A percentile compares a stretch with the other conserved stretches of the same genome.
Evolutionary conservation across 1,140 invertebrate species (phyloP).

Genomic region (Lineus longissimus): DNA sequence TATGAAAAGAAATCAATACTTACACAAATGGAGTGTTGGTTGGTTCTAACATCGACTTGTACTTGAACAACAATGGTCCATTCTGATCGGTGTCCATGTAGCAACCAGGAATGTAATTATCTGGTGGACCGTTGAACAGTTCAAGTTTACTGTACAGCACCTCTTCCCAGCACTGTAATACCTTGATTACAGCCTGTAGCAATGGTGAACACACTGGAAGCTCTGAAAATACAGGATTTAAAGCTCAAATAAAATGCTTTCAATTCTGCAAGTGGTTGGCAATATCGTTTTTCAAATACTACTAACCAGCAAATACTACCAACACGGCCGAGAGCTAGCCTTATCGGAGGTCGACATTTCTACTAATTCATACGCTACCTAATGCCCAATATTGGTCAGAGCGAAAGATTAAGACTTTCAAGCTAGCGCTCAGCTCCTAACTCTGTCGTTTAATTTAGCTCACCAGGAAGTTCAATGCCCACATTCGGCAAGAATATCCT

Average conservation of each 20-base stretch:
- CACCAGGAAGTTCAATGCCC: slow-evolving; percentile 87
- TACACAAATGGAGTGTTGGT: slow-evolving; percentile 92
- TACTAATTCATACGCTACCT: no score
- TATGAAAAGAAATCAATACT: slow-evolving; percentile 36
- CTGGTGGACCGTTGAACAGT: slow-evolving; percentile 66
- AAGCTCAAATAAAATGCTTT: no score
- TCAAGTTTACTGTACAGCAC: slow-evolving; percentile 75
- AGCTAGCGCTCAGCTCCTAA: no score
- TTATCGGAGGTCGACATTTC: no score
- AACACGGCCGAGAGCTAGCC: no score
- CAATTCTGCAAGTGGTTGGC: no score
- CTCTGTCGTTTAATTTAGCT: slow-evolving; percentile 5
- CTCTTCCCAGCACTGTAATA: slow-evolving; percentile 84
- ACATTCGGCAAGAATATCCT: slow-evolving; percentile 75
- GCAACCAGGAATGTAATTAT: slow-evolving; percentile 45
- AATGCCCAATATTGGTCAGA: no score
- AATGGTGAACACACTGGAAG: slow-evolving; percentile 89
- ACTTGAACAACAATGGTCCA: slow-evolving; percentile 87
- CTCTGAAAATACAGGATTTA: slow-evolving; percentile 59
- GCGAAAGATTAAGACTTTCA: no score
- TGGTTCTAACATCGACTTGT: slow-evolving; percentile 83
- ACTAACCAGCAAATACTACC: no score
- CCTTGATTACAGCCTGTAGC: slow-evolving; percentile 81
- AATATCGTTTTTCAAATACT: no score
- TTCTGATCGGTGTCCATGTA: slow-evolving; percentile 60